phyloP scores from a whole-genome alignment of 1,140 invertebrate species.

The Drosophila serrata region DNA sequence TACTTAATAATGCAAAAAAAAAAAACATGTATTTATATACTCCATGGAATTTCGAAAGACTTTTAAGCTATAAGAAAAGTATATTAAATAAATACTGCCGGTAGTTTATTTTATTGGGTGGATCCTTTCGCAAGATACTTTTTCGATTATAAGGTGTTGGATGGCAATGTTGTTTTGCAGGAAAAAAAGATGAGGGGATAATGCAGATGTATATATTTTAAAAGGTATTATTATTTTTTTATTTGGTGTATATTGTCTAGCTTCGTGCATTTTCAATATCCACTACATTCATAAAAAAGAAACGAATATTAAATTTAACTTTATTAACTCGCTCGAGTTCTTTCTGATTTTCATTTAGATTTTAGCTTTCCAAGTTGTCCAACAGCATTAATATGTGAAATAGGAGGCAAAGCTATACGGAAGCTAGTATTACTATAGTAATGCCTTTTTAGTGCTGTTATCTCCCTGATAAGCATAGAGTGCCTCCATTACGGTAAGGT shows the following conservation, averaged over 20 bases:
- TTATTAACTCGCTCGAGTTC: constrained; percentile 42
- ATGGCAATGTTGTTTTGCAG: too few species aligned
- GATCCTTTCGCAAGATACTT: too few species aligned
- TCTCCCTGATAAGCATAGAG: constrained; percentile 10
- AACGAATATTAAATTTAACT: constrained; percentile 59
- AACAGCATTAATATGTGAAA: constrained; percentile 10
- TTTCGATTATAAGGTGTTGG: too few species aligned
- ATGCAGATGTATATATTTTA: neutral
- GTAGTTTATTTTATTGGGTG: too few species aligned
- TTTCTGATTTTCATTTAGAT: constrained; percentile 31
- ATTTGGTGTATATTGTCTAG: neutral
- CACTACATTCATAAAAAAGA: neutral
- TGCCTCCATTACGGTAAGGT: constrained; percentile 25
- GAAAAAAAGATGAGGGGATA: neutral
- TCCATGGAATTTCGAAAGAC: too few species aligned
- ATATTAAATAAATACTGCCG: too few species aligned
- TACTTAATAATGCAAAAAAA: too few species aligned
- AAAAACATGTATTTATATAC: too few species aligned
- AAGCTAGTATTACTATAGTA: constrained; percentile 17
- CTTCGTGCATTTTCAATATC: neutral
- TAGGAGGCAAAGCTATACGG: neutral
- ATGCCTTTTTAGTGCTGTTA: neutral
- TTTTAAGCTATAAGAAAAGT: too few species aligned
- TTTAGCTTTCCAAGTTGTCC: constrained; percentile 56
- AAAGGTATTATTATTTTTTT: neutral